Percentiles rank a stretch among this genome's conserved stretches.
phyloP scores from a whole-genome alignment of 2,888 invertebrate genomes.

The Phyto melanocephala region DNA sequence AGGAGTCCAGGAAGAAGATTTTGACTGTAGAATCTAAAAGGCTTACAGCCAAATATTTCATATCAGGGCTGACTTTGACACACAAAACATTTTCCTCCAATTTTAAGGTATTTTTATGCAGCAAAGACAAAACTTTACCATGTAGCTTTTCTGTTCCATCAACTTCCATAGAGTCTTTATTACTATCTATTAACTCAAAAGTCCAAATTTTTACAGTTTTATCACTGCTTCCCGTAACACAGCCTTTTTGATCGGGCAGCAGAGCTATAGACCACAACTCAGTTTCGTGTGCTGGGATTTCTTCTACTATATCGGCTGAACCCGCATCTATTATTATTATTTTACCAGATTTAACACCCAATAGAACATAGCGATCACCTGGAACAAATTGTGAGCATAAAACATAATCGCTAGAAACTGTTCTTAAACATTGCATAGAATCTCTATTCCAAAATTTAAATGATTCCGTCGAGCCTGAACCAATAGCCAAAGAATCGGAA shows the following conservation, averaged over 20 bases:
- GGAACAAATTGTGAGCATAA: constrained; percentile 88
- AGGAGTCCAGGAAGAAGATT: constrained; percentile 95
- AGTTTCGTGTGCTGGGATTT: constrained; percentile 89
- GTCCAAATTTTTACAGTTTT: constrained; percentile 96
- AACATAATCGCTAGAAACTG: constrained; percentile 84
- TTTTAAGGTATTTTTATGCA: constrained; percentile 90
- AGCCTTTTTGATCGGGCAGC: constrained; percentile 90
- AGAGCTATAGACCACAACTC: constrained; percentile 89
- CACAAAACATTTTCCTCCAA: constrained; percentile 92
- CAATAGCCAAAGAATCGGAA: constrained; percentile 92
- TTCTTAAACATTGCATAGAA: constrained; percentile 85
- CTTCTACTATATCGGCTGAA: constrained; percentile 89
- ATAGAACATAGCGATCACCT: constrained; percentile 91
- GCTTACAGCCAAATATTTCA: constrained; percentile 92
- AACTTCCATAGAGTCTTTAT: constrained; percentile 80
- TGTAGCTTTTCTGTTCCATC: constrained; percentile 15
- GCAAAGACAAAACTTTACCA: constrained; percentile 84
- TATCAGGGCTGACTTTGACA: constrained; percentile 90
- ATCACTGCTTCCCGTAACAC: constrained; percentile 92
- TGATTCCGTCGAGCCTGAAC: constrained; percentile 91
- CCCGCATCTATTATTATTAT: constrained; percentile 91
- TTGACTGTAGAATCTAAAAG: constrained; percentile 96
- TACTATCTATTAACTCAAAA: constrained; percentile 89
- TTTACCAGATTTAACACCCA: constrained; percentile 91
- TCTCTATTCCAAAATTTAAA: constrained; percentile 95